Evolutionary conservation across 2,797 vertebrate genomes (phyloP).

Genomic region (Merluccius polli): DNA sequence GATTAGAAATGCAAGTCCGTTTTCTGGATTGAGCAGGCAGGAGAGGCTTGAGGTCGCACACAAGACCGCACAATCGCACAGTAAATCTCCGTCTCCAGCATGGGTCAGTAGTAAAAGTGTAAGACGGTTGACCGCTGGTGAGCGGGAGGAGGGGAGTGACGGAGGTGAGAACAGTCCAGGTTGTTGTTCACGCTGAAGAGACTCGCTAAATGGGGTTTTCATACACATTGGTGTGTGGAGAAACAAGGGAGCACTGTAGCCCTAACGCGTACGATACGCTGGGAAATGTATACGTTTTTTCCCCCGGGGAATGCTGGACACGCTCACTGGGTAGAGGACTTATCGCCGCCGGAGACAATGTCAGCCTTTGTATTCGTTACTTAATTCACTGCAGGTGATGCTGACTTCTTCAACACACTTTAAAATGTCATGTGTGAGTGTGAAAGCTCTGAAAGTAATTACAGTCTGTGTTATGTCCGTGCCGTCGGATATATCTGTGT

Average conservation of each 20-base stretch:
- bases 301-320: neutral
- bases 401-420: neutral
- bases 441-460: neutral
- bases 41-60: slow-evolving; percentile 15
- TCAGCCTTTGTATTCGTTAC: neutral
- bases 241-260: neutral
- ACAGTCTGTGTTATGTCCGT: neutral
- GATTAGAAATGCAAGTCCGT: slow-evolving; percentile 51
- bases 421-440: neutral
- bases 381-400: neutral
- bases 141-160: slow-evolving; percentile 18
- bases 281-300: neutral
- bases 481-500: neutral
- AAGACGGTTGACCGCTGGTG: neutral
- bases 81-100: slow-evolving; percentile 26
- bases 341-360: neutral
- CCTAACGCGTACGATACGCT: neutral
- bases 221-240: neutral
- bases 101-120: slow-evolving; percentile 20
- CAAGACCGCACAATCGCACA: slow-evolving; percentile 8
- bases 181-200: slow-evolving; percentile 29
- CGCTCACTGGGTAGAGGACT: neutral
- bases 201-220: slow-evolving; percentile 35
- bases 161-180: slow-evolving; percentile 21
- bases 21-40: slow-evolving; percentile 21